Conservation (phyloP, 2,113 vertebrate species). For the Athene noctua region DNA sequence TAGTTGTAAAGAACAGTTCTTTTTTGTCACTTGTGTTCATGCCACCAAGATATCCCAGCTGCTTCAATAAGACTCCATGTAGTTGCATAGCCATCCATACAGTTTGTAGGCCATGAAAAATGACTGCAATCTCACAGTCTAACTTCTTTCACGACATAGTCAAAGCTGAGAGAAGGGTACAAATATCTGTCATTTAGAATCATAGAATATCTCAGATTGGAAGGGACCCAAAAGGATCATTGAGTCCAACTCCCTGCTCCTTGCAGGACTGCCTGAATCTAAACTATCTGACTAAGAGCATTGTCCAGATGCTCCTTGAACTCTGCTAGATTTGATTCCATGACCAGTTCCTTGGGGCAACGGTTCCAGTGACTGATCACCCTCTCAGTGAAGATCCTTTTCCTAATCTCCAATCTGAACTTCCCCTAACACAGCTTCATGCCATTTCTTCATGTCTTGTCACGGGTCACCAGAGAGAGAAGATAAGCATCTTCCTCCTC, state of each 20-base stretch:
- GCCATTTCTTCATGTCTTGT: background rate
- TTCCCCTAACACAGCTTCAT: background rate
- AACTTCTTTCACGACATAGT: background rate
- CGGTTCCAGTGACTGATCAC: fast-evolving
- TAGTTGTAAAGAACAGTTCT: background rate
- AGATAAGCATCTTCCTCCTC: background rate
- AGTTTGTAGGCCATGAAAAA: background rate
- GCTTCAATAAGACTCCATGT: background rate
- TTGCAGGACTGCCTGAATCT: background rate
- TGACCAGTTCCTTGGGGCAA: background rate
- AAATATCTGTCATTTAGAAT: background rate
- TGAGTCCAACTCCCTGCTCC: background rate
- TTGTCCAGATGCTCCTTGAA: background rate
- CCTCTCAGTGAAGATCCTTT: background rate
- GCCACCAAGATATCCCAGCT: background rate
- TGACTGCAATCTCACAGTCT: background rate
- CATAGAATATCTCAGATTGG: background rate
- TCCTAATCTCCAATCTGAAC: background rate
- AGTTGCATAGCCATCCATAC: background rate
- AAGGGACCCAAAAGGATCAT: background rate
- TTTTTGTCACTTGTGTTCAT: background rate
- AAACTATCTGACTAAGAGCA: background rate
- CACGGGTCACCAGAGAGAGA: background rate
- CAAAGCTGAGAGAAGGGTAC: background rate
- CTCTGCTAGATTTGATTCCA: background rate